These are phyloP conservation scores for Micromussa lordhowensis DNA, from an alignment of 92 coral and sea anemone species.

Conservation along the genomic window DNA sequence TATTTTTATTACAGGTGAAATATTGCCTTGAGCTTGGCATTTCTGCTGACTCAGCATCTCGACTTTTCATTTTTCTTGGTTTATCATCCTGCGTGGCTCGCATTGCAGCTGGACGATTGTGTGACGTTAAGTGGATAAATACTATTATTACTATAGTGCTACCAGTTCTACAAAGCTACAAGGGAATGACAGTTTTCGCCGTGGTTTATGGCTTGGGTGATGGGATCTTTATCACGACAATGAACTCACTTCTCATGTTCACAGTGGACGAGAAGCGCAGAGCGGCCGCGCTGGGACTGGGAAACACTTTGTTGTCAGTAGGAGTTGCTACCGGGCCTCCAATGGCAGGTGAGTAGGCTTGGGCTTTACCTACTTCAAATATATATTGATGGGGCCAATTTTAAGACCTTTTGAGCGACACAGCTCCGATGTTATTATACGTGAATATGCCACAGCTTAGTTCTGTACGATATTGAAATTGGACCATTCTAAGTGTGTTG, in stretches of 20 bases:
- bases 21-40: slow-evolving; percentile 68
- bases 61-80: slow-evolving; percentile 71
- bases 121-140: slow-evolving; percentile 55
- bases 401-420: too few species aligned
- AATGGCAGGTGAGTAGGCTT: slow-evolving; percentile 27
- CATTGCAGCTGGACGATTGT: slow-evolving; percentile 52
- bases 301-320: slow-evolving; percentile 24
- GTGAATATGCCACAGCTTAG: too few species aligned
- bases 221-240: slow-evolving; percentile 52
- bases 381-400: not conserved
- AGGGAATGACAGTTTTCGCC: slow-evolving; percentile 44
- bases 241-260: slow-evolving; percentile 45
- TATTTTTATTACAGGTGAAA: slow-evolving; percentile 49
- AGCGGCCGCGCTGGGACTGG: slow-evolving; percentile 59
- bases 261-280: slow-evolving; percentile 48
- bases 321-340: slow-evolving; percentile 50
- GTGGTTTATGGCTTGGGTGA: slow-evolving; percentile 54
- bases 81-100: slow-evolving; percentile 65
- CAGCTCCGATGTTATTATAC: too few species aligned
- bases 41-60: slow-evolving; percentile 62
- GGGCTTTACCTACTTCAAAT: not conserved
- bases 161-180: slow-evolving; percentile 18
- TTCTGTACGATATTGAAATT: too few species aligned
- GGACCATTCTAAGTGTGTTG: too few species aligned
- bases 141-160: not conserved